Base-by-base conservation (phyloP, 2,797 vertebrate species). In the Pitangus sulphuratus region DNA sequence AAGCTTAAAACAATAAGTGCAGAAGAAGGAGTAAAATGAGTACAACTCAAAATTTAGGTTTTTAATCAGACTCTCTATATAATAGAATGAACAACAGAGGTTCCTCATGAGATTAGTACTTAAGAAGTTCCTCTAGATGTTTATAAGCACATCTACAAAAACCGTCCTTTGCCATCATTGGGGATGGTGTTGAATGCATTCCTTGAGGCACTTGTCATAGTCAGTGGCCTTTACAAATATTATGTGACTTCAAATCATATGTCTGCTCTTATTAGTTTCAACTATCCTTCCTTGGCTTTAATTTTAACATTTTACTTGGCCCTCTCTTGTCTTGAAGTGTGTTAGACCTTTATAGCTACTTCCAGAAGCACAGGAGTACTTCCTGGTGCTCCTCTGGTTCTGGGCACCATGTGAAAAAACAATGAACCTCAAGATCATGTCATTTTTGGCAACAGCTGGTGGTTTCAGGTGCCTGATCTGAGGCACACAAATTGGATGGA, bases 61-160 rank as follows among this genome's bases (percentile, higher is more conserved):
- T 95, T 86, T 44, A 72, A 0, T 54, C 58, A 88, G 76, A 24
- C 42, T 44, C 9, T 54, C 83, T 65, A 10, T 84, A 62, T 56
- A 76, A 68, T 21, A 62, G 54, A 87, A 79, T 0, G 5, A 81
- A 35, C 54, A 82, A 79, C 31, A 79, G 28, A 65, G 14, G 5
- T 42, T 84, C 28, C 69, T 70, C 20, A 6, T 81, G 77, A 84
- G 86, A 84, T 76, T 92, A 51, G 33, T 69, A 13, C n/a, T 90
- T 60, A 84, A 91, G 26, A 0, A 2, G 71, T 80, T 89, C 79
- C 20, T 65, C 57, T 39, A 75, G n/a, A 70, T 48, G 16, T 94
- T 95, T 92, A 74, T 89, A 89, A 95, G 93, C 72, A 33, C 6
- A 0, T 60, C 62, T 82, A 76, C 33, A 87, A 86, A 89, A 93